phyloP scores from a whole-genome alignment of 64 coral and sea anemone species.

The Cladopsammia gracilis region DNA sequence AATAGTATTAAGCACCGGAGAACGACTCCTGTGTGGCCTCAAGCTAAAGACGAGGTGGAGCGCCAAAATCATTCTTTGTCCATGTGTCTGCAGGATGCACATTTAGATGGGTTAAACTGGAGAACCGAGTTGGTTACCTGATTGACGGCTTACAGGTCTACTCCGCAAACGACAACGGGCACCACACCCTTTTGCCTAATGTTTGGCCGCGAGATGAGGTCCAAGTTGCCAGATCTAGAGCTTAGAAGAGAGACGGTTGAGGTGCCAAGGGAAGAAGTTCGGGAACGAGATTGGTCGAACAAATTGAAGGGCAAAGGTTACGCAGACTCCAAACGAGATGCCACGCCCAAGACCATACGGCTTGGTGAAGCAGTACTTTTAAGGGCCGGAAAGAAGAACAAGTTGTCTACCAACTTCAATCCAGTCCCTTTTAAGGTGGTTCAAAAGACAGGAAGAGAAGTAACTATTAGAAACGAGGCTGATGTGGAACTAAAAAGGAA shows the following conservation, averaged over 20 bases:
- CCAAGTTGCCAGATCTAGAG: background rate
- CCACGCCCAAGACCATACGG: no score
- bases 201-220: no score
- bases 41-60: background rate
- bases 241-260: background rate
- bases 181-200: no score
- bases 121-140: no score
- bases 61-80: conserved; percentile 11
- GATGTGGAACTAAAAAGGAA: no score
- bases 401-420: no score
- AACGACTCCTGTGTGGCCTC: background rate
- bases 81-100: background rate
- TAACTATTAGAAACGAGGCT: conserved; percentile 29
- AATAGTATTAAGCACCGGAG: background rate
- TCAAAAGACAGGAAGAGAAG: no score
- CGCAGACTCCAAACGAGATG: no score
- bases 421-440: no score
- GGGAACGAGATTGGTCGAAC: conserved; percentile 31
- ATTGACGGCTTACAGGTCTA: no score
- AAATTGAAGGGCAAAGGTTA: conserved; percentile 28
- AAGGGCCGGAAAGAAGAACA: conserved; percentile 39
- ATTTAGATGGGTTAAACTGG: no score
- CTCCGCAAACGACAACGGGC: no score
- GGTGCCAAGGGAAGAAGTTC: background rate
- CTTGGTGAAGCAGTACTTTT: conserved; percentile 52